Base-by-base conservation (phyloP, 2,888 invertebrate genomes). In the Epinotia bilunana region DNA sequence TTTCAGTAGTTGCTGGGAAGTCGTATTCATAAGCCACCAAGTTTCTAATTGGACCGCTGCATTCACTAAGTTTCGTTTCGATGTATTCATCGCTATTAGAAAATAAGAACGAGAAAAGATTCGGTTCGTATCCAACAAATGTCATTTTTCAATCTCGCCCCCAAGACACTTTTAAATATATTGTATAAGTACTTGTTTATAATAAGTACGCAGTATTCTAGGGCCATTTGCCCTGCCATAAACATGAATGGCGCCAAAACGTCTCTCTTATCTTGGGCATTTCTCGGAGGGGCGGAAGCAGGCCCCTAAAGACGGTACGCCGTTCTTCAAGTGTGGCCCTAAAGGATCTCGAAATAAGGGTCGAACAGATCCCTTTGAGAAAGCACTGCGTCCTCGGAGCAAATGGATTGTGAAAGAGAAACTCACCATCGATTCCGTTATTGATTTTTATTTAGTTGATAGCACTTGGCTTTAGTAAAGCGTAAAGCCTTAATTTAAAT, bases 231-330 rank as follows among this genome's bases (percentile, higher is more conserved):
- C 88, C 91, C 90, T 83, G 91, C 91, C 86, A 93, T 94, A 93
- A 94, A 93, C 93, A 93, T 92, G 91, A 94, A 94, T 93, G 92
- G 93, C 89, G 92, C 90, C 92, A 92, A 93, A 94, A 93, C 91
- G 92, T 93, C 92, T 93, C 91, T 93, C 94, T 94, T 94, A 94
- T 94, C 94, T 93, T 87, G 92, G 91, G 90, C 87, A 89, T 91
- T 92, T 91, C 92, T 90, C 88, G 85, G 89, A 91, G 88, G 91
- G 90, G 89, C 91, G 93, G 93, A 93, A 92, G 91, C 89, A 87
- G 86, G 86, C 83, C 84, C 90, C 89, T 86, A 90, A 91, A 91
- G 90, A 88, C 90, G 85, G 83, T 81, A 84, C 83, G 84, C 83
- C 88, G 89, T 87, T 90, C 89, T 86, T 92, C 91, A 91, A 94